Evolutionary conservation across 2,113 vertebrate genomes (phyloP), one percentile per base, ranked within the genome.

Genomic region (Uropsilus gracilis): DNA sequence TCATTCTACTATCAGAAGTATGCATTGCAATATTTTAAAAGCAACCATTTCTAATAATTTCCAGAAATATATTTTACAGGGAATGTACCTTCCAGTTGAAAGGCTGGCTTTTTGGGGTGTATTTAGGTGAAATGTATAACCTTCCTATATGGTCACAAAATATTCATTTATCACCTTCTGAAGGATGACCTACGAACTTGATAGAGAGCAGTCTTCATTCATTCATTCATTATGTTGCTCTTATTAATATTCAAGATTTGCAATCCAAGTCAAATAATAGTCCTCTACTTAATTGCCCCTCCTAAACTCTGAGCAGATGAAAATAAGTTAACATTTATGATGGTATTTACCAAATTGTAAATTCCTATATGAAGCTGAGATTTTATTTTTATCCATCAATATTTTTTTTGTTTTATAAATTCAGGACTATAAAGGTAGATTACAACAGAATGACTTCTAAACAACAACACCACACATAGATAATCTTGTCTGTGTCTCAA

Each of bases 321-420:
- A 76, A 91, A 30, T 30, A 71, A 66, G 16, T 76, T 39, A 89
- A 55, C 63, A 86, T 86, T 86, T 89, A 85, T 81, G 6, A 48
- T 86, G 85, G 24, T 66, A 69, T 16, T 85, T 81, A 64, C 20
- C 44, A 73, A 77, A 69, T 32, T 61, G 8, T 59, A 64, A 85
- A 89, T 37, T 64, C n/a, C 20, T 95, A 22, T 76, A 32, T 84
- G 88, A 48, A 80, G 39, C 69, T 53, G 22, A 85, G 28, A 78
- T 88, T n/a, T 1, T 13, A 8, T 73, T 78, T 82, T 90, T 5
- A 44, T 57, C 12, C 39, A 13, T 75, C 20, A 68, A 66, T 17
- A 34, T 42, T 85, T 66, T 68, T 78, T 42, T 89, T 89, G 32
- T 26, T 85, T 12, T 0, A 0, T 63, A 48, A 46, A 39, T 53